Percentiles rank a stretch among this genome's conserved stretches.
Evolutionary conservation across 1,140 invertebrate genomes (phyloP).

Genomic region (Bemisia tabaci): DNA sequence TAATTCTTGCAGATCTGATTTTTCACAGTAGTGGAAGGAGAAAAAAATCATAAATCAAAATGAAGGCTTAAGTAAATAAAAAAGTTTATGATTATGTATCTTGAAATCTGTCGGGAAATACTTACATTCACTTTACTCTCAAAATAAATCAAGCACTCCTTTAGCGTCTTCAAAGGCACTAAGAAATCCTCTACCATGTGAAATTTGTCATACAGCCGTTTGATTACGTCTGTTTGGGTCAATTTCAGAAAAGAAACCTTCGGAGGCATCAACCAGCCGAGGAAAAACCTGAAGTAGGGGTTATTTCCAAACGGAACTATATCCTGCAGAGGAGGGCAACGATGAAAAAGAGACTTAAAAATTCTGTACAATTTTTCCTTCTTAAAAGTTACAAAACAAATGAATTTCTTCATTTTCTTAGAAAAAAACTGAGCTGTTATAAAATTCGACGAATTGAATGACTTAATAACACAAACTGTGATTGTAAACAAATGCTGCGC

Average conservation of each 20-base stretch:
- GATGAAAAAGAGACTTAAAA: neutral
- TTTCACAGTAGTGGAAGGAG: no score
- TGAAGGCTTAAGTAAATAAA: no score
- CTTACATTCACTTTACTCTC: conserved; percentile 51
- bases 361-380: neutral
- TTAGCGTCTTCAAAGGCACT: conserved; percentile 48
- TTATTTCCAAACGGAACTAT: conserved; percentile 79
- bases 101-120: no score
- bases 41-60: no score
- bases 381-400: neutral
- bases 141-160: conserved; percentile 46
- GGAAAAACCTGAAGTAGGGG: conserved; percentile 49
- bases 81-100: no score
- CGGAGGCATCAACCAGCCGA: conserved; percentile 70
- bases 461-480: no score
- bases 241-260: conserved; percentile 71
- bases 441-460: conserved; percentile 7
- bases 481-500: no score
- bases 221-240: conserved; percentile 58
- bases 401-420: conserved; percentile 2
- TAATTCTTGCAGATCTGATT: no score
- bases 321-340: conserved; percentile 40
- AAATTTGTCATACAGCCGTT: conserved; percentile 57
- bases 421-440: no score
- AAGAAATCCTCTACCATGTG: conserved; percentile 80